A percentile compares a stretch with the other conserved stretches of the same genome.
phyloP scores from a whole-genome alignment of 2,888 invertebrate species.

The Alentia gelatinosa region DNA sequence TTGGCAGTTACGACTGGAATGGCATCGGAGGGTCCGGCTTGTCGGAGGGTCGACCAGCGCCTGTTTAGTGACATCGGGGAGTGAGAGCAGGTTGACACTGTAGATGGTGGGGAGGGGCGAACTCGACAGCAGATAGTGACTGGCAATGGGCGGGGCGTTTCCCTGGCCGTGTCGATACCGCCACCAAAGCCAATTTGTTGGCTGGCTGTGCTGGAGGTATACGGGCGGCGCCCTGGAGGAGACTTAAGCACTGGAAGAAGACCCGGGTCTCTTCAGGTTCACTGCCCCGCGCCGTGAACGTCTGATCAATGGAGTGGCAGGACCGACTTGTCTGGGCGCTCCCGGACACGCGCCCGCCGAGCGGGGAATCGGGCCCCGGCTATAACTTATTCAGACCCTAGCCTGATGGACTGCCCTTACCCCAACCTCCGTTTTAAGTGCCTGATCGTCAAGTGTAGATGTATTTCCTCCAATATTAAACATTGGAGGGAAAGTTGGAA shows the following conservation, averaged over 20 bases:
- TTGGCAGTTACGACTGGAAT: too few relatives aligned
- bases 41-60: too few relatives aligned
- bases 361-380: background rate
- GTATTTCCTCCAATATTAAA: background rate
- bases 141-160: background rate
- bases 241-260: conserved; percentile 14
- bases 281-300: background rate
- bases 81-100: too few relatives aligned
- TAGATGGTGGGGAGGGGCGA: background rate
- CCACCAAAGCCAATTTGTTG: conserved; percentile 33
- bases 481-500: too few relatives aligned
- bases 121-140: background rate
- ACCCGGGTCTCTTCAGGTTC: conserved; percentile 23
- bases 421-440: background rate
- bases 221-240: background rate
- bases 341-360: background rate
- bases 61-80: too few relatives aligned
- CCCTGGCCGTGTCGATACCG: background rate
- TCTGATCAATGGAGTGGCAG: conserved; percentile 9
- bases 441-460: background rate
- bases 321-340: background rate
- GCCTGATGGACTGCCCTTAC: background rate
- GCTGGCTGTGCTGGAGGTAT: background rate
- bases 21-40: too few relatives aligned
- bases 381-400: background rate